Evolutionary conservation across 1,140 invertebrate genomes (phyloP), one percentile per base, ranked within the genome.

Genomic region (Dolichoris vasculosae): DNA sequence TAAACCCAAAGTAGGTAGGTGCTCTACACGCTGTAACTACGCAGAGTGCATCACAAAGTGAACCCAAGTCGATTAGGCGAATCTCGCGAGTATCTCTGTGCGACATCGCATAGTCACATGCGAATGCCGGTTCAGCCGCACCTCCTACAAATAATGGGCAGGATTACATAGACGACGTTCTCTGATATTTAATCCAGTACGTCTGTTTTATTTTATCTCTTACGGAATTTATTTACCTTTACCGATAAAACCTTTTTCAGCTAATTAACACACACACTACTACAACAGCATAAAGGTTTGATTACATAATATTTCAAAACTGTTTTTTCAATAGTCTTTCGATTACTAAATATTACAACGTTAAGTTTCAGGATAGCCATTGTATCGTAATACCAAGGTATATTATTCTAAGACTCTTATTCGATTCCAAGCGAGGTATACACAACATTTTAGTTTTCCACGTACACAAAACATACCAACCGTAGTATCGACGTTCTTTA

Each of bases 91-190:
- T 85, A 73, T 91, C 79, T 91, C 88, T 88, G 90, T 90, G 89
- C 88, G 86, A 92, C 91, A 90, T 84, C 69, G 76, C 89, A 91
- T 91, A 91, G 88, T 92, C 91, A 90, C 90, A 89, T 90, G 90
- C 88, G 90, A 89, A 89, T 91, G 89, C 90, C 87, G 89, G 88
- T 87, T 94, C 93, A 94, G 93, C 94, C 93, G 92, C 91, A 93
- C 93, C 92, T 93, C 93, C 93, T 94, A 94, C 92, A 94, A 94
- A 94, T 93, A 94, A 93, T 89, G 91, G 92, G 90, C 90, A 94
- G 89, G 89, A 93, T 94, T 93, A 94, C 91, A 93, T 93, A 91
- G 90, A 83, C 80, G 73, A 78, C 80, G 80, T 82, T 78, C 85
- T 86, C 67, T 82, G 63, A 35, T 38, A 77, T 13, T 78, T 67